phyloP scores from a whole-genome alignment of 2,888 invertebrate genomes.

The Drosophila anomelani region DNA sequence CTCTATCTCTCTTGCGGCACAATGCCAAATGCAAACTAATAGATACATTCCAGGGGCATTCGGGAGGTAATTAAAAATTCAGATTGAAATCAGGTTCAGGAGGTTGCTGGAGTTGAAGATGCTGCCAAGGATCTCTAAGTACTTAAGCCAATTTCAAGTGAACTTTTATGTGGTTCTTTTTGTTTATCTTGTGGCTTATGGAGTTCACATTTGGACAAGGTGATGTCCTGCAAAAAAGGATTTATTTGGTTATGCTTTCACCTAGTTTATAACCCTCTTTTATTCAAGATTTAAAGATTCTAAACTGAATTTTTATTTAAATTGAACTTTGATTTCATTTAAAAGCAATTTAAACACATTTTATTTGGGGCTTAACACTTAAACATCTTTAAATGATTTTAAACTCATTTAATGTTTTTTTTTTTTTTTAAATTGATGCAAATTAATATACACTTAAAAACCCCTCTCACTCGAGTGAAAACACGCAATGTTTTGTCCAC shows the following conservation, averaged over 20 bases:
- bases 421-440: too few relatives aligned
- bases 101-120: constrained; percentile 31
- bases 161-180: constrained; percentile 9
- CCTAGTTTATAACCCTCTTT: too few relatives aligned
- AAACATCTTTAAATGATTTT: neutral
- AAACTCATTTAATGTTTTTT: neutral
- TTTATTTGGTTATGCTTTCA: neutral
- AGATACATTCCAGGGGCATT: constrained; percentile 66
- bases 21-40: constrained; percentile 71
- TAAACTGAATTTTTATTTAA: neutral
- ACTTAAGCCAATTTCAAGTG: constrained; percentile 61
- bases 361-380: neutral
- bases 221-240: neutral
- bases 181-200: constrained; percentile 53
- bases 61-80: constrained; percentile 59
- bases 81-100: constrained; percentile 47
- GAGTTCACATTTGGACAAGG: constrained; percentile 14
- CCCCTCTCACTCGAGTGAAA: neutral
- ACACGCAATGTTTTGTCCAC: constrained; percentile 43
- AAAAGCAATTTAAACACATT: neutral
- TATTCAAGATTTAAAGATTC: neutral
- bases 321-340: neutral
- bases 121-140: constrained; percentile 37
- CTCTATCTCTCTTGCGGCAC: constrained; percentile 28
- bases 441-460: neutral